A percentile compares a stretch with the other conserved stretches of the same genome.
Evolutionary conservation across 2,888 invertebrate genomes (phyloP).

Genomic region (Capitulum mitella): DNA sequence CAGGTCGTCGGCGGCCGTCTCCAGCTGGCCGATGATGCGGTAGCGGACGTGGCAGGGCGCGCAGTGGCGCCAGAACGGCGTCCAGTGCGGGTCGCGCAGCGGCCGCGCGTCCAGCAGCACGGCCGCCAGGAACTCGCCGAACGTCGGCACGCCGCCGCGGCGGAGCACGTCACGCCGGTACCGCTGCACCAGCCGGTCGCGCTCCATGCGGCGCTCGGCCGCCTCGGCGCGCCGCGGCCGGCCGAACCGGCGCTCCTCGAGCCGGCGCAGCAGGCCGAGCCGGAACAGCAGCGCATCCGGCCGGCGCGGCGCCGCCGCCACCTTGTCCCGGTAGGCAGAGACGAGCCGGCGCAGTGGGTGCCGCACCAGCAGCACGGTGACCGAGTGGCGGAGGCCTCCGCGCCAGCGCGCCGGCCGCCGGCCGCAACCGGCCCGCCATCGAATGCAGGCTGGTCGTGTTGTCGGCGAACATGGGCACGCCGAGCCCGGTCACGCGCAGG

Average conservation of each 20-base stretch:
- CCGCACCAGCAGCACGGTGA: background rate
- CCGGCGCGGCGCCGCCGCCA: background rate
- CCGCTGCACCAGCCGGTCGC: background rate
- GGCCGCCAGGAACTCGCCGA: constrained; percentile 29
- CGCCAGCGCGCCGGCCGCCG: background rate
- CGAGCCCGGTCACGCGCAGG: background rate
- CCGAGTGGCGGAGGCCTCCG: background rate
- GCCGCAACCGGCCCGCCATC: background rate
- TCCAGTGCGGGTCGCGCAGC: constrained; percentile 35
- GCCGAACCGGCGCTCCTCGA: background rate
- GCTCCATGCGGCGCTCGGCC: background rate
- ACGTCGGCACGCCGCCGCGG: constrained; percentile 5
- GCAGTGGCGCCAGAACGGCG: constrained; percentile 34
- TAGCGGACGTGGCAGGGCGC: constrained; percentile 34
- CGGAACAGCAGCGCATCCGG: background rate
- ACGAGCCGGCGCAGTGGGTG: constrained; percentile 20
- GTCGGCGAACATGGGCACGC: background rate
- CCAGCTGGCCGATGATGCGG: constrained; percentile 31
- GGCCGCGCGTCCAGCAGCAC: constrained; percentile 20
- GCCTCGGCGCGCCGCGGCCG: background rate
- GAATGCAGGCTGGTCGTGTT: background rate
- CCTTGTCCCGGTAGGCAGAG: constrained; percentile 1
- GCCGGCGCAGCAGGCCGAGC: background rate
- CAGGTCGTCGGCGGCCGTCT: constrained; percentile 28
- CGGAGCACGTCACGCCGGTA: background rate